phyloP scores from a whole-genome alignment of 2,797 vertebrate genomes.

The Crotalus adamanteus region DNA sequence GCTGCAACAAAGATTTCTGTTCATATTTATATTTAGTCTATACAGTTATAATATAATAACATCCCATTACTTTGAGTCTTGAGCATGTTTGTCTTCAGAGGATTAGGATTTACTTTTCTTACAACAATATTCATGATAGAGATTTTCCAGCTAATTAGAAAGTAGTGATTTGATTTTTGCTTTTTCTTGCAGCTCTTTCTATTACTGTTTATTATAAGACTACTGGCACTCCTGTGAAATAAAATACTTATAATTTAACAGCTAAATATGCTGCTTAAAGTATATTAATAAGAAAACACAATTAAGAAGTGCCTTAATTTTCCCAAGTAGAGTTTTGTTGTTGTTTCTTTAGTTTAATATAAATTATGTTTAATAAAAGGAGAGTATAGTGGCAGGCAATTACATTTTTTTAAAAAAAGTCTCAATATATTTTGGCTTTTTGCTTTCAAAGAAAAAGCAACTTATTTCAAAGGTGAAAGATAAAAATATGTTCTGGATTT shows the following conservation, averaged over 20 bases:
- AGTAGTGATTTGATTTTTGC: conserved; percentile 11
- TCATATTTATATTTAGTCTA: conserved; percentile 34
- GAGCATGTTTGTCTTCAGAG: conserved; percentile 8
- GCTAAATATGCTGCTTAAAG: conserved; percentile 31
- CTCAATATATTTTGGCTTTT: conserved; percentile 14
- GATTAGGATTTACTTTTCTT: conserved; percentile 27
- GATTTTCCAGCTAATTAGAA: not conserved
- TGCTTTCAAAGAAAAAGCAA: conserved; percentile 30
- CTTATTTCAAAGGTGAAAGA: conserved; percentile 52
- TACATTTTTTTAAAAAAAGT: conserved; percentile 13
- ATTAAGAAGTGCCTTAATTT: conserved; percentile 2
- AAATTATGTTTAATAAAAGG: conserved; percentile 16
- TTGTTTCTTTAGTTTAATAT: conserved; percentile 3
- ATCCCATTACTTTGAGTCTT: conserved; percentile 16
- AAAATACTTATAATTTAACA: conserved; percentile 51
- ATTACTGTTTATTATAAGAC: conserved; percentile 34
- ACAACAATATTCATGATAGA: conserved; percentile 32
- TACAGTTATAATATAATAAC: conserved; percentile 48
- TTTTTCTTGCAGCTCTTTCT: conserved; percentile 31
- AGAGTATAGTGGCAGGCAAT: conserved; percentile 7
- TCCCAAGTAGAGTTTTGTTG: not conserved
- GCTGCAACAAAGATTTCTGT: conserved; percentile 20
- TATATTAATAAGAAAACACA: conserved; percentile 11
- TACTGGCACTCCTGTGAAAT: not conserved
- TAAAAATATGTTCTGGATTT: conserved; percentile 45